A percentile compares a stretch with the other conserved stretches of the same genome.
Evolutionary conservation across 1,140 invertebrate genomes (phyloP).

Genomic region (Brachionus sp.): DNA sequence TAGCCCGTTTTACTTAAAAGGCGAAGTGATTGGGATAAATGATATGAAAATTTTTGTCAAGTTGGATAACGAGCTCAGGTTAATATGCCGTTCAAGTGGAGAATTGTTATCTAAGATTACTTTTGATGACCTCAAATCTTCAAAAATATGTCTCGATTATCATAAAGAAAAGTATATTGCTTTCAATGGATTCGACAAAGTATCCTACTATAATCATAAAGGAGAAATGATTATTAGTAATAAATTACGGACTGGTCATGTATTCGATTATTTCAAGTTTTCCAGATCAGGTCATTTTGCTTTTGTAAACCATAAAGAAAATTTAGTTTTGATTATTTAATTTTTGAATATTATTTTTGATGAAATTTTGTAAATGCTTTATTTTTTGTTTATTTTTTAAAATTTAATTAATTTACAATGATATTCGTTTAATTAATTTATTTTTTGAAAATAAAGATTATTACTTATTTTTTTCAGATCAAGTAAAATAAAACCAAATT

Average conservation of each 20-base stretch:
- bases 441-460: too few species aligned
- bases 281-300: background rate
- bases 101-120: background rate
- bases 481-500: too few species aligned
- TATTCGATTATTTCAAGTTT: conserved; percentile 3
- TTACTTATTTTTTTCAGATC: too few species aligned
- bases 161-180: conserved; percentile 17
- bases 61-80: background rate
- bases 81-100: background rate
- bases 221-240: background rate
- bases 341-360: background rate
- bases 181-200: background rate
- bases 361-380: background rate
- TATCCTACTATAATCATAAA: background rate
- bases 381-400: background rate
- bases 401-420: too few species aligned
- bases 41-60: conserved; percentile 10
- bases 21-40: background rate
- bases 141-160: conserved; percentile 14
- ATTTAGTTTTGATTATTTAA: background rate
- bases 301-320: background rate
- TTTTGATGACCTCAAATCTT: background rate
- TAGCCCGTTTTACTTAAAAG: background rate
- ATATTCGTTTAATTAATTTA: too few species aligned
- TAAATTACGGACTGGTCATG: background rate